Evolutionary conservation across 2,113 vertebrate species (phyloP).

Genomic region (Cavia aperea): DNA sequence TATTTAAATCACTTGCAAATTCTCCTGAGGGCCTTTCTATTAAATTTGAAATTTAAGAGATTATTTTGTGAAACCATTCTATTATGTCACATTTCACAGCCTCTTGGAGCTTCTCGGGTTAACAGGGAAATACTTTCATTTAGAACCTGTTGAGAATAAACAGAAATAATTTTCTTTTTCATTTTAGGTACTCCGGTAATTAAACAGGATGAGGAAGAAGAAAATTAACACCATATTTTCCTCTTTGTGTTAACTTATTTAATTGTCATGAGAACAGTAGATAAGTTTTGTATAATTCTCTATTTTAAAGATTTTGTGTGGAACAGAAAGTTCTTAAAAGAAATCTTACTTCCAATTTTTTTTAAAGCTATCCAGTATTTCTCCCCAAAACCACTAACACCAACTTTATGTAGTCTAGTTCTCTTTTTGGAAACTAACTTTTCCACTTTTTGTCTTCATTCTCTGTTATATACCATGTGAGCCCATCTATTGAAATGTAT

Average conservation of each 20-base stretch:
- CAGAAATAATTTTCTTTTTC: conserved; percentile 47
- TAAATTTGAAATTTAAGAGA: conserved; percentile 35
- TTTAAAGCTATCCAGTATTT: conserved; percentile 58
- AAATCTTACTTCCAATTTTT: conserved; percentile 55
- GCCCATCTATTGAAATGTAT: conserved; percentile 54
- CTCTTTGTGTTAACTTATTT: conserved; percentile 74
- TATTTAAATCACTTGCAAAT: conserved; percentile 6
- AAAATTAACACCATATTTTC: conserved; percentile 69
- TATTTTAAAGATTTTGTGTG: conserved; percentile 75
- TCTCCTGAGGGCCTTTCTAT: conserved; percentile 11
- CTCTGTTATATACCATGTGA: conserved; percentile 36
- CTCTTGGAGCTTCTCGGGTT: conserved; percentile 8
- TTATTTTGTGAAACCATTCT: conserved; percentile 12
- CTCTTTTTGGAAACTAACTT: conserved; percentile 57
- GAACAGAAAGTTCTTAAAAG: conserved; percentile 63
- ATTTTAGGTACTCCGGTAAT: conserved; percentile 80
- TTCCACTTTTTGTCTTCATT: conserved; percentile 52
- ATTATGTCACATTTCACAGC: not conserved
- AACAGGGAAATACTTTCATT: conserved; percentile 31
- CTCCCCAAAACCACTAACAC: conserved; percentile 54
- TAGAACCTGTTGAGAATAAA: conserved; percentile 40
- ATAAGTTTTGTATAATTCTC: conserved; percentile 73
- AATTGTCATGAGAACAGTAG: conserved; percentile 69
- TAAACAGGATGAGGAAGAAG: conserved; percentile 81
- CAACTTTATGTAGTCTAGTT: conserved; percentile 51